Evolutionary conservation across 2,113 vertebrate genomes (phyloP).

Genomic region (Archocentrus centrarchus): DNA sequence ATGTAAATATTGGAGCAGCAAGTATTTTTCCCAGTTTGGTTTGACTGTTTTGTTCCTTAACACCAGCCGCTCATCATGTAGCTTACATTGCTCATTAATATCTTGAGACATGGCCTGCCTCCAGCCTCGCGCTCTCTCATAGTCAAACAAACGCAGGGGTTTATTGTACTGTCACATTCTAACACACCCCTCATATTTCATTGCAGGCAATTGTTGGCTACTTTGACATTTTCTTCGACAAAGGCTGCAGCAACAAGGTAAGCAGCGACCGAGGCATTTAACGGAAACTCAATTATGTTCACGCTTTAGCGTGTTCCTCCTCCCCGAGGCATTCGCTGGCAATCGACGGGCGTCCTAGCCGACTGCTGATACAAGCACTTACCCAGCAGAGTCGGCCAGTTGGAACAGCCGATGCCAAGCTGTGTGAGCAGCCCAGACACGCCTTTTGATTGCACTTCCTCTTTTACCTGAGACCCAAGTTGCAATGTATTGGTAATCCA

Average conservation of each 20-base stretch:
- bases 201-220: slow-evolving; percentile 93
- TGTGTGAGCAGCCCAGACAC: slow-evolving; percentile 53
- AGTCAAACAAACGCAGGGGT: slow-evolving; percentile 69
- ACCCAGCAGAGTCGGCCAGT: slow-evolving; percentile 61
- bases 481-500: slow-evolving; percentile 7
- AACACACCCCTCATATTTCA: slow-evolving; percentile 75
- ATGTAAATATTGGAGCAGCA: slow-evolving; percentile 6
- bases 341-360: slow-evolving; percentile 66
- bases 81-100: slow-evolving; percentile 42
- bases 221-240: slow-evolving; percentile 95
- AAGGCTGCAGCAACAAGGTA: slow-evolving; percentile 89
- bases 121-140: background rate
- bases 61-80: slow-evolving; percentile 10
- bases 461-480: slow-evolving; percentile 40
- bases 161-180: slow-evolving; percentile 76
- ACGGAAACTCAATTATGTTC: slow-evolving; percentile 79
- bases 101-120: background rate
- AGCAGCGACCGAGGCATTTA: slow-evolving; percentile 78
- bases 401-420: slow-evolving; percentile 65
- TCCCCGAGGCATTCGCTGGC: slow-evolving; percentile 74
- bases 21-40: background rate
- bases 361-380: slow-evolving; percentile 81
- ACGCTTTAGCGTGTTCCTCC: slow-evolving; percentile 69
- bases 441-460: slow-evolving; percentile 56
- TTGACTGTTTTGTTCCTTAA: background rate